Evolutionary conservation across 1,140 invertebrate genomes (phyloP).

Genomic region (Laupala kohalensis): DNA sequence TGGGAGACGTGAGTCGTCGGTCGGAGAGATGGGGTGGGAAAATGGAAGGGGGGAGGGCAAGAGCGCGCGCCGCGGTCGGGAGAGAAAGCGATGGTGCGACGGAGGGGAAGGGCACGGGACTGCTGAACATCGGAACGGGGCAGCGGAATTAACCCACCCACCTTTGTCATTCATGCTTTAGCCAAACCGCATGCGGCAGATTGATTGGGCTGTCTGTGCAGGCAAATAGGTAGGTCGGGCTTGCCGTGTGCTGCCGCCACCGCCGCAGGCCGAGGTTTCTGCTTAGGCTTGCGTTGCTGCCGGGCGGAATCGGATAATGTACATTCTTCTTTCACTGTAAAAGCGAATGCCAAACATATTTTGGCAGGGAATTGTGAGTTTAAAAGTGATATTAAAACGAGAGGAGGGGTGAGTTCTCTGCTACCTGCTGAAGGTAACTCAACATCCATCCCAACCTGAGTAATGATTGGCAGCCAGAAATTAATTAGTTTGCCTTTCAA

Average conservation of each 20-base stretch:
- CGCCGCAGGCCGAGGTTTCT: neutral
- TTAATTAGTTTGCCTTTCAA: constrained; percentile 19
- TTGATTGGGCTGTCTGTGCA: constrained; percentile 14
- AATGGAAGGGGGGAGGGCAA: neutral
- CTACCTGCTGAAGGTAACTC: constrained; percentile 10
- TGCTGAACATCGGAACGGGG: neutral
- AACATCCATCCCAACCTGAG: constrained; percentile 11
- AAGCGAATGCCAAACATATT: constrained; percentile 20
- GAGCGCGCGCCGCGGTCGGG: neutral
- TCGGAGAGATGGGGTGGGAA: neutral
- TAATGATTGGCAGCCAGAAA: constrained; percentile 19
- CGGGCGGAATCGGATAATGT: constrained; percentile 18
- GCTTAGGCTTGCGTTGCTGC: constrained; percentile 7
- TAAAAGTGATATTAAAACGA: constrained; percentile 19
- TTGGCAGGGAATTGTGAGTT: constrained; percentile 19
- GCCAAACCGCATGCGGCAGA: constrained; percentile 16
- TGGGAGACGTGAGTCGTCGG: neutral
- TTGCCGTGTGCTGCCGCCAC: neutral
- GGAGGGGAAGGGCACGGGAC: too few species aligned
- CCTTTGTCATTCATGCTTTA: constrained; percentile 18
- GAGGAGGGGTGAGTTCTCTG: constrained; percentile 6
- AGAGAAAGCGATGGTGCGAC: neutral
- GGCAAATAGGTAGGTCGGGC: neutral
- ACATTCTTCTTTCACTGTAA: constrained; percentile 19
- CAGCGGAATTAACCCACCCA: neutral